Conservation (phyloP, 2,888 invertebrate genomes). For the Spodoptera littoralis region DNA sequence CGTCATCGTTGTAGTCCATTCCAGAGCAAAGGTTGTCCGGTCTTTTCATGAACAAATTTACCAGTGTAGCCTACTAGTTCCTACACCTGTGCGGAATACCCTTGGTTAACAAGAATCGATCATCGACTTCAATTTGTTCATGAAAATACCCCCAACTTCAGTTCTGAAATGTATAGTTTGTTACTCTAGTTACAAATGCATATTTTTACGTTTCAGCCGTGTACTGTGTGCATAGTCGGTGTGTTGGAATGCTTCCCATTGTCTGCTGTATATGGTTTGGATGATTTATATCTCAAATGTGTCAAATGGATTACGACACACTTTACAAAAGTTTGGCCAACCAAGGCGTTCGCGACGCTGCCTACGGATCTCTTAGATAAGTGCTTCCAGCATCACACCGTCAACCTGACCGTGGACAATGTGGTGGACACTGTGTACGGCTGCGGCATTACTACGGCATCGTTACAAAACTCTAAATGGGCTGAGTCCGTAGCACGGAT, state of each 20-base stretch:
- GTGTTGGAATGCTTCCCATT: conserved; percentile 96
- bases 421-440: conserved; percentile 95
- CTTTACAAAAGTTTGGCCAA: conserved; percentile 96
- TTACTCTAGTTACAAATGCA: too few species aligned
- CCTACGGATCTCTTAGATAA: conserved; percentile 95
- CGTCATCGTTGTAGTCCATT: too few species aligned
- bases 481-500: conserved; percentile 93
- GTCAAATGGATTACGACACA: conserved; percentile 96
- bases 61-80: too few species aligned
- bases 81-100: too few species aligned
- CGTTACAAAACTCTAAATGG: conserved; percentile 94
- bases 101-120: too few species aligned
- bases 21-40: too few species aligned
- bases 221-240: conserved; percentile 95
- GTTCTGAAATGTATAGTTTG: too few species aligned
- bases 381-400: conserved; percentile 94
- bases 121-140: too few species aligned
- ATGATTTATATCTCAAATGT: conserved; percentile 95
- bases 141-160: too few species aligned
- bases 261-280: conserved; percentile 95
- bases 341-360: conserved; percentile 95
- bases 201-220: conserved; percentile 90
- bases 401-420: conserved; percentile 93
- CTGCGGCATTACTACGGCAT: conserved; percentile 91
- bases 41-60: too few species aligned